phyloP scores from a whole-genome alignment of 2,888 invertebrate genomes.

The Ethmia dodecea region DNA sequence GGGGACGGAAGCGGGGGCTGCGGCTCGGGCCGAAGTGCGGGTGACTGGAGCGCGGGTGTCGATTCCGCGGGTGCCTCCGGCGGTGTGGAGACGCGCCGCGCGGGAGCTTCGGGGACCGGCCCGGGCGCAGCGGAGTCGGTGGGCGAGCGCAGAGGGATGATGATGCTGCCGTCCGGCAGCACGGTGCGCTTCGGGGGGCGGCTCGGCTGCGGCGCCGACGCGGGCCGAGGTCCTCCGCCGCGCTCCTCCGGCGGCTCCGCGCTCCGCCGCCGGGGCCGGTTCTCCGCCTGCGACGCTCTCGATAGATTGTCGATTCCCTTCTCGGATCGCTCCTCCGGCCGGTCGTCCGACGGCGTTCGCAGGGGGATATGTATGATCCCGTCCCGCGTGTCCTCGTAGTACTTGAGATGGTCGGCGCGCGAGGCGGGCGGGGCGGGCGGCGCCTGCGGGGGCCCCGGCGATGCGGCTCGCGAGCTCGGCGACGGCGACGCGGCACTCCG shows the following conservation, averaged over 20 bases:
- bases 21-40: conserved; percentile 6
- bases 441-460: conserved; percentile 32
- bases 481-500: conserved; percentile 49
- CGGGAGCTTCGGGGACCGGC: conserved; percentile 3
- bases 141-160: conserved; percentile 73
- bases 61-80: conserved; percentile 9
- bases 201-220: conserved; percentile 34
- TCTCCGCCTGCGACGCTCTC: conserved; percentile 22
- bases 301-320: no score
- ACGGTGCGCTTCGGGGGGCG: conserved; percentile 54
- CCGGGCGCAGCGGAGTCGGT: conserved; percentile 39
- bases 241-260: conserved; percentile 73
- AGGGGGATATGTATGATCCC: conserved; percentile 84
- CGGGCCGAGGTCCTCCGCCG: conserved; percentile 22
- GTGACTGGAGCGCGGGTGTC: conserved; percentile 7
- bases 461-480: conserved; percentile 50
- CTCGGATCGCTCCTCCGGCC: conserved; percentile 33
- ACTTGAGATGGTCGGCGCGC: conserved; percentile 52
- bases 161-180: conserved; percentile 77
- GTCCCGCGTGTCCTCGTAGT: conserved; percentile 78
- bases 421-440: conserved; percentile 40
- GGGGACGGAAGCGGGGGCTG: conserved; percentile 7
- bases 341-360: conserved; percentile 85
- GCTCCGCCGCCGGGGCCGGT: conserved; percentile 85
- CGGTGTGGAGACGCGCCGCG: conserved; percentile 3